phyloP scores from a whole-genome alignment of 2,888 invertebrate genomes.

The Plagodis pulveraria region DNA sequence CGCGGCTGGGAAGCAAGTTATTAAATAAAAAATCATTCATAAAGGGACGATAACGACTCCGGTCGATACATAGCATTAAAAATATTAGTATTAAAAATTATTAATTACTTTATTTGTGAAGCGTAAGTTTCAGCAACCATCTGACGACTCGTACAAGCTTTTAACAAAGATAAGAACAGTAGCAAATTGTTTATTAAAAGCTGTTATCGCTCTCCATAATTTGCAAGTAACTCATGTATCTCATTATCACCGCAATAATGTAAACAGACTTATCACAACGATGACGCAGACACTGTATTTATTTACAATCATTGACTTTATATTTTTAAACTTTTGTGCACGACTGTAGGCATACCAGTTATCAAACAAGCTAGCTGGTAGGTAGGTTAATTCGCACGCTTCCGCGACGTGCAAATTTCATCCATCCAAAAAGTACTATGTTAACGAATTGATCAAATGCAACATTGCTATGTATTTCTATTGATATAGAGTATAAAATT shows the following conservation, averaged over 20 bases:
- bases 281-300: slow-evolving; percentile 43
- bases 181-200: too few relatives aligned
- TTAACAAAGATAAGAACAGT: too few relatives aligned
- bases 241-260: slow-evolving; percentile 20
- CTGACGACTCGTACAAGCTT: too few relatives aligned
- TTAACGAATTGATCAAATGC: neutral
- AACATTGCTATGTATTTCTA: neutral
- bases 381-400: slow-evolving; percentile 16
- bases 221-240: too few relatives aligned
- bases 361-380: slow-evolving; percentile 3
- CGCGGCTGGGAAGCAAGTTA: too few relatives aligned
- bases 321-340: slow-evolving; percentile 15
- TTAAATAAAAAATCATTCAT: too few relatives aligned
- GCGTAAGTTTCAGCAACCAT: too few relatives aligned
- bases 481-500: slow-evolving; percentile 8
- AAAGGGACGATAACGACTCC: too few relatives aligned
- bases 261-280: slow-evolving; percentile 35
- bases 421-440: slow-evolving; percentile 1
- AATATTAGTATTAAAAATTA: too few relatives aligned
- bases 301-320: slow-evolving; percentile 23
- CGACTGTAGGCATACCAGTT: slow-evolving; percentile 7
- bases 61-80: too few relatives aligned
- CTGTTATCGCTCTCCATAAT: too few relatives aligned
- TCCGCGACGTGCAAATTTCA: slow-evolving; percentile 22
- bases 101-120: too few relatives aligned